Percentiles rank a stretch among this genome's conserved stretches.
These are phyloP conservation scores for Mixornis gularis DNA, from an alignment of 2,113 vertebrate species.

Conservation along the genomic window DNA sequence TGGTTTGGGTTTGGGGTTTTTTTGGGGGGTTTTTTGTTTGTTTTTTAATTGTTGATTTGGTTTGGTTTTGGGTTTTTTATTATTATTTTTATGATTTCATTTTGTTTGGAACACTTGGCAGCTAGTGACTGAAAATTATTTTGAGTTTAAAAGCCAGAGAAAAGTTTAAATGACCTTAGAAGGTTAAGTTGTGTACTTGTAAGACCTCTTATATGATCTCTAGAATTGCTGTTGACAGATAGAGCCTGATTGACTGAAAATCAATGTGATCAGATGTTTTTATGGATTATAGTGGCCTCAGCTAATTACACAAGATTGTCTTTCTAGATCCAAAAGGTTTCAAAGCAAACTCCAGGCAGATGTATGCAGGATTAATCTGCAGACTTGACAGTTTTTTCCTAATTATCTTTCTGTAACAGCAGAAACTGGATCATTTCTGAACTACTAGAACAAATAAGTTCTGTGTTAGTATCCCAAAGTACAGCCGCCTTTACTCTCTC, in stretches of 20 bases:
- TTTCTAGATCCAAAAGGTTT: constrained; percentile 71
- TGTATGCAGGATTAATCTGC: constrained; percentile 70
- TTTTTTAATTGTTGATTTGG: too few species aligned
- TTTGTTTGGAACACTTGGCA: neutral
- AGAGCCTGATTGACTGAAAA: constrained; percentile 75
- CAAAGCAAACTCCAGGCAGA: constrained; percentile 67
- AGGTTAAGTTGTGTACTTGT: constrained; percentile 19
- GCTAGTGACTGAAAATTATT: constrained; percentile 13
- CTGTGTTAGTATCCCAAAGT: constrained; percentile 6
- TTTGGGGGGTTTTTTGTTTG: too few species aligned
- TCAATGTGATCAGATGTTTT: constrained; percentile 78
- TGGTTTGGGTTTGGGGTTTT: neutral
- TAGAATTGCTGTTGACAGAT: constrained; percentile 66
- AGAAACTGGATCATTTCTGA: constrained; percentile 56
- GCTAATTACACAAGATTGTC: constrained; percentile 79
- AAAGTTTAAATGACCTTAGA: constrained; percentile 72
- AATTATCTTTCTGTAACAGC: constrained; percentile 70
- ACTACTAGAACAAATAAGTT: constrained; percentile 37
- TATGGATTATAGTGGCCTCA: constrained; percentile 75
- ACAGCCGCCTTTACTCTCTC: neutral
- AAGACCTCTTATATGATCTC: constrained; percentile 54
- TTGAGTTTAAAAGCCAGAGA: constrained; percentile 39
- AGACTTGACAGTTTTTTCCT: constrained; percentile 72
- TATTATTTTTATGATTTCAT: neutral
- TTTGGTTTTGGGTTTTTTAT: neutral